phyloP scores from a whole-genome alignment of 2,888 invertebrate genomes.

The Diadegma fenestrale region DNA sequence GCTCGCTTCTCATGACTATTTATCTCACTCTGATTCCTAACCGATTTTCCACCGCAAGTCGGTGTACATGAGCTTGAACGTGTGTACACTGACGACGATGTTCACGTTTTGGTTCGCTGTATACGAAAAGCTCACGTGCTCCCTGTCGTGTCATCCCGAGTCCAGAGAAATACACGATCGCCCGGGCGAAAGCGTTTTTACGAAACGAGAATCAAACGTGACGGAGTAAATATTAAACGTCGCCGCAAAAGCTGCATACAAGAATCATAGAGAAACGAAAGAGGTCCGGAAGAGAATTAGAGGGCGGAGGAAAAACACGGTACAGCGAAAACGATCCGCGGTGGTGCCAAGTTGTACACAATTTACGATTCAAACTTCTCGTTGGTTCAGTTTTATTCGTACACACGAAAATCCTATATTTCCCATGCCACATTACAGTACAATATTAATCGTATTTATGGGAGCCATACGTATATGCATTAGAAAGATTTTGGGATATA shows the following conservation, averaged over 20 bases:
- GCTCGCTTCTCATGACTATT: neutral
- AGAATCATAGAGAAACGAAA: constrained; percentile 13
- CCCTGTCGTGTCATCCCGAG: constrained; percentile 17
- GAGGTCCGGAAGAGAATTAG: constrained; percentile 23
- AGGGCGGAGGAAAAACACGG: neutral
- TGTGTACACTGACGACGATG: neutral
- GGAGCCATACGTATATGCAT: neutral
- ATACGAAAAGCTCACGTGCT: constrained; percentile 22
- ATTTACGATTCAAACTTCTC: constrained; percentile 58
- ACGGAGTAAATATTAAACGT: constrained; percentile 67
- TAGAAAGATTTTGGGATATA: constrained; percentile 58
- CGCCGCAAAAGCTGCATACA: constrained; percentile 33
- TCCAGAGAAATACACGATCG: constrained; percentile 33
- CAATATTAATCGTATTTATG: constrained; percentile 1
- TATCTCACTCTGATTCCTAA: constrained; percentile 15
- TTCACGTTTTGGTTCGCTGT: constrained; percentile 3
- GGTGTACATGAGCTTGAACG: neutral
- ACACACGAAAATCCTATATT: constrained; percentile 31
- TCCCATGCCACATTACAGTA: neutral
- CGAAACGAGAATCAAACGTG: constrained; percentile 67
- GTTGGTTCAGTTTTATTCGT: constrained; percentile 44
- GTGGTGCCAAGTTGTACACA: constrained; percentile 53
- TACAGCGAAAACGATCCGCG: constrained; percentile 35
- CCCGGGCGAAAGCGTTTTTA: constrained; percentile 45
- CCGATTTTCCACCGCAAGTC: constrained; percentile 17